Percentiles rank a stretch among this genome's conserved stretches.
These are phyloP conservation scores for Hydrotaea cyrtoneurina DNA, from an alignment of 2,888 invertebrate genomes.

Conservation along the genomic window DNA sequence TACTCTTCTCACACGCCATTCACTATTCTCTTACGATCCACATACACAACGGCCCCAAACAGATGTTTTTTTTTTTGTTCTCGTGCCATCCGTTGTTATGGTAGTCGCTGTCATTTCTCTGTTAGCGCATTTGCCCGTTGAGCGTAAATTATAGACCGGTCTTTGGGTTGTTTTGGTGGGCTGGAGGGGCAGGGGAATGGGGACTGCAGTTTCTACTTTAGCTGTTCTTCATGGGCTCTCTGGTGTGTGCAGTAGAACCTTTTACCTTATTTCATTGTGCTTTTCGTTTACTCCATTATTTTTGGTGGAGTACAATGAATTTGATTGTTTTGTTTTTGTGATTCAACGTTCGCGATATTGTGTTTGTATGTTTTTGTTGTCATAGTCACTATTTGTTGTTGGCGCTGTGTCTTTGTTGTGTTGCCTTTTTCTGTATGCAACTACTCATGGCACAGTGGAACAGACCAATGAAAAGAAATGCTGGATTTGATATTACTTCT, in stretches of 20 bases:
- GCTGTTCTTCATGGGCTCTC: background rate
- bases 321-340: background rate
- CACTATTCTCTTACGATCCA: conserved; percentile 56
- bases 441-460: no score
- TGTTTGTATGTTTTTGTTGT: conserved; percentile 32
- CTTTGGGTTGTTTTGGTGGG: no score
- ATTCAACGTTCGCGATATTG: conserved; percentile 5
- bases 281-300: conserved; percentile 1
- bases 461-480: background rate
- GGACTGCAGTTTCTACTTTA: background rate
- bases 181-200: background rate
- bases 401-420: background rate
- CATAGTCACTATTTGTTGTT: conserved; percentile 40
- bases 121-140: conserved; percentile 17
- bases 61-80: conserved; percentile 42
- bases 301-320: background rate
- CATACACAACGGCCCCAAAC: conserved; percentile 18
- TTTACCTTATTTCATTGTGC: background rate
- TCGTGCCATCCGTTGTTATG: background rate
- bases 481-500: no score
- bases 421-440: background rate
- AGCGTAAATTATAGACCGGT: conserved; percentile 43
- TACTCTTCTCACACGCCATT: background rate
- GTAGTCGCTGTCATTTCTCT: conserved; percentile 32
- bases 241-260: background rate